Evolutionary conservation across 2,888 invertebrate species (phyloP).

Genomic region (Amiota minor): DNA sequence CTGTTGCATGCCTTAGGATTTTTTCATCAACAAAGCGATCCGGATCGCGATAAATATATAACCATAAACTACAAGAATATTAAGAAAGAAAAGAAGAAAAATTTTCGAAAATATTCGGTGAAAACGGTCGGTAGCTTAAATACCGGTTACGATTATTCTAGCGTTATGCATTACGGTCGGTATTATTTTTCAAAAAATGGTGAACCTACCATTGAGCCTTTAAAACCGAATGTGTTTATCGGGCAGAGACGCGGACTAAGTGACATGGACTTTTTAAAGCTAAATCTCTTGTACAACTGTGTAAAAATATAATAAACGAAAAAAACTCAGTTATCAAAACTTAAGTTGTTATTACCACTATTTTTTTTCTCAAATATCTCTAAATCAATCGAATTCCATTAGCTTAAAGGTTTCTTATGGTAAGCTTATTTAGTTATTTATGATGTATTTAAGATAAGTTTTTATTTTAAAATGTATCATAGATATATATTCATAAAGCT

Average conservation of each 20-base stretch:
- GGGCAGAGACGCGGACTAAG: conserved; percentile 55
- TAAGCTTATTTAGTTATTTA: no score
- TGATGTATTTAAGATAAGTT: no score
- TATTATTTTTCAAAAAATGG: conserved; percentile 82
- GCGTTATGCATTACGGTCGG: conserved; percentile 85
- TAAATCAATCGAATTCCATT: no score
- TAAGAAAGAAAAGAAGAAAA: conserved; percentile 76
- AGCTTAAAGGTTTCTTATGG: no score
- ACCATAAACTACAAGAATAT: conserved; percentile 72
- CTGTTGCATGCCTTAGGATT: conserved; percentile 84
- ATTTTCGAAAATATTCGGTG: conserved; percentile 79
- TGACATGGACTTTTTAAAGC: conserved; percentile 50
- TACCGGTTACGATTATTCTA: conserved; percentile 81
- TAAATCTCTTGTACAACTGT: conserved; percentile 47
- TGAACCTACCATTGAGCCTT: conserved; percentile 78
- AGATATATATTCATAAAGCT: no score
- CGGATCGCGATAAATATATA: conserved; percentile 80
- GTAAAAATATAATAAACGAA: background rate
- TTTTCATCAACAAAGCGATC: conserved; percentile 84
- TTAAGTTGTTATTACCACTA: no score
- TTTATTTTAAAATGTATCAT: no score
- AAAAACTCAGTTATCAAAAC: no score
- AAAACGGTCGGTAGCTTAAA: conserved; percentile 77
- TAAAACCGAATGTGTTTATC: conserved; percentile 44
- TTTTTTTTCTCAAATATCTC: no score